Evolutionary conservation across 1,140 invertebrate species (phyloP).

Genomic region (Lepidurus couesii): DNA sequence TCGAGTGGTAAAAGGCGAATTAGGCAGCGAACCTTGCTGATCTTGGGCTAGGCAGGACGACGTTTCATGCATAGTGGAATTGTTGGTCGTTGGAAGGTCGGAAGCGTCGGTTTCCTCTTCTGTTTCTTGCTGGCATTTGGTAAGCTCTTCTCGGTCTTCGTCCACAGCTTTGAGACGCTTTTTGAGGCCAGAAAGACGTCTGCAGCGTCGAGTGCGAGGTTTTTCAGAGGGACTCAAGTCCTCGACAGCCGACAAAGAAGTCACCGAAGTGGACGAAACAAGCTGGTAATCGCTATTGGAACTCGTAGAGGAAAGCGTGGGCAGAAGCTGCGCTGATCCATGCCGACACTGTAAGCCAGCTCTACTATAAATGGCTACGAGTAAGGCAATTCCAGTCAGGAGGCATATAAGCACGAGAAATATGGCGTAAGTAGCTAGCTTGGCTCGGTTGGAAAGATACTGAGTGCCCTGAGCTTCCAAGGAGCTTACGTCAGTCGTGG

Average conservation of each 20-base stretch:
- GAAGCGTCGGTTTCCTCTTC: neutral
- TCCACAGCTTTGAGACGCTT: conserved; percentile 1
- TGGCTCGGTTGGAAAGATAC: neutral
- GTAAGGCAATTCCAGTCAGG: neutral
- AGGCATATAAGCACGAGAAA: neutral
- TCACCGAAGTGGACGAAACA: conserved; percentile 8
- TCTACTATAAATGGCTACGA: neutral
- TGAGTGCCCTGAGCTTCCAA: neutral
- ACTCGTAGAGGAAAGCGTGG: neutral
- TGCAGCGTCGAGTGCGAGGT: neutral
- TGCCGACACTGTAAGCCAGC: neutral
- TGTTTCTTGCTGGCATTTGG: neutral
- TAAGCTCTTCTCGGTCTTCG: neutral
- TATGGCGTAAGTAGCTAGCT: conserved; percentile 5
- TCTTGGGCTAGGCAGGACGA: neutral
- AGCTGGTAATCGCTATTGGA: conserved; percentile 10
- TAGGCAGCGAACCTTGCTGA: neutral
- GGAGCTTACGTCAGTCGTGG: neutral
- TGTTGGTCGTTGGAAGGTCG: neutral
- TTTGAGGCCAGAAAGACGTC: neutral
- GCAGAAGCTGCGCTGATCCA: neutral
- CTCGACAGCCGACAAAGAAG: neutral
- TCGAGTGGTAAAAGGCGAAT: neutral
- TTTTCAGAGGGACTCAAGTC: neutral
- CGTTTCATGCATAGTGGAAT: neutral